Evolutionary conservation across 1,140 invertebrate genomes (phyloP).

Genomic region (Coenobita brevimanus): DNA sequence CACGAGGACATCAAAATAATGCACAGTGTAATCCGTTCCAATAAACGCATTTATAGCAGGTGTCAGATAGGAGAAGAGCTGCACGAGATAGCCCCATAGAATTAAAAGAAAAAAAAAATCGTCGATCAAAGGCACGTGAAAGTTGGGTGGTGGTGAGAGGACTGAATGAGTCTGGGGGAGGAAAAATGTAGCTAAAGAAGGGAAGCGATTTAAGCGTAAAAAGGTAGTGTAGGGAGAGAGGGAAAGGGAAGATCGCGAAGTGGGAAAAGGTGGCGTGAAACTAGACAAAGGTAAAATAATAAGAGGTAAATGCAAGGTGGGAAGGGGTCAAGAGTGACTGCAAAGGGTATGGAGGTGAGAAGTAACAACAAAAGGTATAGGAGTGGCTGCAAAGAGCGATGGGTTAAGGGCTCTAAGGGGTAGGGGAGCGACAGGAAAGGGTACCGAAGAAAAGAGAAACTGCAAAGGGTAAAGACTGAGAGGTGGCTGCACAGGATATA

Average conservation of each 20-base stretch:
- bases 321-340: not conserved
- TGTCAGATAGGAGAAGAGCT: too few relatives aligned
- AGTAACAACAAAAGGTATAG: too few relatives aligned
- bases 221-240: not conserved
- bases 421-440: not conserved
- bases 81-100: too few relatives aligned
- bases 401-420: not conserved
- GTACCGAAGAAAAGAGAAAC: not conserved
- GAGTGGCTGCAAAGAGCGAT: too few relatives aligned
- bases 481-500: not conserved
- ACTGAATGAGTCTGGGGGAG: not conserved
- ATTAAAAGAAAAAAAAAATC: too few relatives aligned
- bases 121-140: not conserved
- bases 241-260: not conserved
- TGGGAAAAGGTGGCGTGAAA: not conserved
- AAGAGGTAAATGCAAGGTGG: not conserved
- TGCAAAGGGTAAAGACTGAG: not conserved
- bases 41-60: too few relatives aligned
- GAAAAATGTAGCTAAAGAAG: too few relatives aligned
- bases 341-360: not conserved
- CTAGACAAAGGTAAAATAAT: not conserved
- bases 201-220: too few relatives aligned
- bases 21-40: too few relatives aligned
- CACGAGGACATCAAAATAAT: too few relatives aligned
- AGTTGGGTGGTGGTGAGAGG: not conserved